Evolutionary conservation across 1,140 invertebrate species (phyloP).

Genomic region (Bilobella aurantiaca): DNA sequence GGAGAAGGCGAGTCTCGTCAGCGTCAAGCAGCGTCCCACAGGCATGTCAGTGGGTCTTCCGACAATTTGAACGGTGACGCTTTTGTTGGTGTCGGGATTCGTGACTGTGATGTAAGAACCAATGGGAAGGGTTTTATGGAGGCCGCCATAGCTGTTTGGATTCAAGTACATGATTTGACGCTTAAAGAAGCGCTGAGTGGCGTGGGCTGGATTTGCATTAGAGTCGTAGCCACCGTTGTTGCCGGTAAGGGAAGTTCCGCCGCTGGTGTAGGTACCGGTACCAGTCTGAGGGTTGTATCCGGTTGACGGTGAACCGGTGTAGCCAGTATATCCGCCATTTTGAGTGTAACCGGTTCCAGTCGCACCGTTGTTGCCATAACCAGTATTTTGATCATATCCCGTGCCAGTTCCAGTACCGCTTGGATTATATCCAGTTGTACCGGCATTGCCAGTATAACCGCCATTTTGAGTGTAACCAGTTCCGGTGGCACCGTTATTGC

Average conservation of each 20-base stretch:
- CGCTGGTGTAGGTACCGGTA: too few species aligned
- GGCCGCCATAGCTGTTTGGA: not conserved
- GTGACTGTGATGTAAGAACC: slow-evolving; percentile 2
- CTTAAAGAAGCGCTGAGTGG: not conserved
- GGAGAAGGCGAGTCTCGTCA: slow-evolving; percentile 8
- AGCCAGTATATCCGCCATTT: too few species aligned
- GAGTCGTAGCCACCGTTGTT: not conserved
- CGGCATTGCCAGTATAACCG: not conserved
- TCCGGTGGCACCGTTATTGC: not conserved
- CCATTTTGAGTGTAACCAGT: not conserved
- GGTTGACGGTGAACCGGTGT: too few species aligned
- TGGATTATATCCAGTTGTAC: too few species aligned
- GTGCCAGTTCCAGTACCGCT: too few species aligned
- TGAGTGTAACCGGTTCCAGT: too few species aligned
- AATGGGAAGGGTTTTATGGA: not conserved
- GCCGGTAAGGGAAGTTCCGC: not conserved
- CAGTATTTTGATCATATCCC: too few species aligned
- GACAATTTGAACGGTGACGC: slow-evolving; percentile 6
- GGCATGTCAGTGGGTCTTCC: not conserved
- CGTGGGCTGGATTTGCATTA: not conserved
- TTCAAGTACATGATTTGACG: not conserved
- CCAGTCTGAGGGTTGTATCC: too few species aligned
- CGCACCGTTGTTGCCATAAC: too few species aligned
- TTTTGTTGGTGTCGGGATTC: not conserved
- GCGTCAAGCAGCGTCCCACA: slow-evolving; percentile 9